A percentile compares a stretch with the other conserved stretches of the same genome.
These are phyloP conservation scores for Plectrocnemia conspersa DNA, from an alignment of 1,140 invertebrate species.

Conservation along the genomic window DNA sequence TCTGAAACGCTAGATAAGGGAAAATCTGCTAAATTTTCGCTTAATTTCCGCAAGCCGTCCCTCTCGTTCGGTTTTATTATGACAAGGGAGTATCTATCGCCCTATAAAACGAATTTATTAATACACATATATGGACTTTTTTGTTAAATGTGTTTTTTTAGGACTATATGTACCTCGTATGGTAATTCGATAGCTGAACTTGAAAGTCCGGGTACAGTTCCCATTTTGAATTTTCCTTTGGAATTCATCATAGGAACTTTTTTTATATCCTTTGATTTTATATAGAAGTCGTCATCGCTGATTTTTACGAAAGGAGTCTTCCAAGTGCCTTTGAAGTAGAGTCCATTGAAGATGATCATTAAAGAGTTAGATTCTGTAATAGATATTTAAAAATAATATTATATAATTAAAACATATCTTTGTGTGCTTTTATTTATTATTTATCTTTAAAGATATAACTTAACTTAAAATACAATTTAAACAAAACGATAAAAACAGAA, in stretches of 20 bases:
- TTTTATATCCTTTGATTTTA: constrained; percentile 52
- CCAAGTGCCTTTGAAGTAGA: constrained; percentile 58
- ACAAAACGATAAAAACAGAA: not conserved
- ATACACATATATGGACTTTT: not conserved
- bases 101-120: constrained; percentile 40
- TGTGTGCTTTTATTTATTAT: not conserved
- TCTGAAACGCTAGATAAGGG: constrained; percentile 45
- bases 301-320: constrained; percentile 48
- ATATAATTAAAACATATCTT: not conserved
- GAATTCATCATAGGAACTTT: constrained; percentile 54
- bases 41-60: constrained; percentile 49
- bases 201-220: constrained; percentile 51
- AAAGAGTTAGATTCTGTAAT: constrained; percentile 36
- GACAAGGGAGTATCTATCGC: constrained; percentile 52
- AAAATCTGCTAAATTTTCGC: constrained; percentile 44
- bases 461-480: not conserved
- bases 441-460: not conserved
- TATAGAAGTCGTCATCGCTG: constrained; percentile 52
- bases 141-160: not conserved
- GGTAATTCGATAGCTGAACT: constrained; percentile 55
- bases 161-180: constrained; percentile 48
- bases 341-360: constrained; percentile 61
- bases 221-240: constrained; percentile 50
- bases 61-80: constrained; percentile 51
- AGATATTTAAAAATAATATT: constrained; percentile 5